Evolutionary conservation across 2,888 invertebrate species (phyloP).

Genomic region (Polymixis lichenea): DNA sequence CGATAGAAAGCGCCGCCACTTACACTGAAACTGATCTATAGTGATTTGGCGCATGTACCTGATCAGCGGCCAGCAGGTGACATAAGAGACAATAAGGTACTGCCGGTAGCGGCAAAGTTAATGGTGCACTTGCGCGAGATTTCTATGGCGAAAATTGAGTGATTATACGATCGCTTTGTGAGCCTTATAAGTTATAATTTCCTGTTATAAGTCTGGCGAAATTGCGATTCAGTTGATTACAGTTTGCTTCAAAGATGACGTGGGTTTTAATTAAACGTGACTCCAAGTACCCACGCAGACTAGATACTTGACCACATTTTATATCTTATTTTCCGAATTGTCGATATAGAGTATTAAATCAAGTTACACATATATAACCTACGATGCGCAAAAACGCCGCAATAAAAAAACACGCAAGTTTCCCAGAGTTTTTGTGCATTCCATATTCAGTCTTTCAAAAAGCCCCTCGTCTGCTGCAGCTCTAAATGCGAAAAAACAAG

Average conservation of each 20-base stretch:
- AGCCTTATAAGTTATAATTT: not conserved
- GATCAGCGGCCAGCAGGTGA: not conserved
- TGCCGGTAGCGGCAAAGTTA: not conserved
- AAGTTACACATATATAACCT: not conserved
- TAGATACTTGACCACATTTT: not conserved
- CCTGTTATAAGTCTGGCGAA: not conserved
- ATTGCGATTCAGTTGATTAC: not conserved
- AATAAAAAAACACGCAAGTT: not conserved
- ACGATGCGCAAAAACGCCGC: not conserved
- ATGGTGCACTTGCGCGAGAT: not conserved
- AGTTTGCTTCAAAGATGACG: not conserved
- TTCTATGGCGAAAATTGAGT: not conserved
- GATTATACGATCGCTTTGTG: not conserved
- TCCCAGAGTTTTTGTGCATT: not conserved
- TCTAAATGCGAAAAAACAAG: conserved; percentile 22
- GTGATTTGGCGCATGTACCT: conserved; percentile 14
- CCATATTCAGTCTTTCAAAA: conserved; percentile 4
- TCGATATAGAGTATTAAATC: not conserved
- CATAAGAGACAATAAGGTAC: not conserved
- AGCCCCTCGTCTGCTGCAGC: not conserved
- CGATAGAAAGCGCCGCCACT: conserved; percentile 45
- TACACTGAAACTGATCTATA: conserved; percentile 20
- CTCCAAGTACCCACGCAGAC: not conserved
- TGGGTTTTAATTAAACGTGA: not conserved
- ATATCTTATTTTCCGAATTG: not conserved